These are phyloP conservation scores for Todus mexicanus DNA, from an alignment of 2,797 vertebrate species.

Conservation along the genomic window DNA sequence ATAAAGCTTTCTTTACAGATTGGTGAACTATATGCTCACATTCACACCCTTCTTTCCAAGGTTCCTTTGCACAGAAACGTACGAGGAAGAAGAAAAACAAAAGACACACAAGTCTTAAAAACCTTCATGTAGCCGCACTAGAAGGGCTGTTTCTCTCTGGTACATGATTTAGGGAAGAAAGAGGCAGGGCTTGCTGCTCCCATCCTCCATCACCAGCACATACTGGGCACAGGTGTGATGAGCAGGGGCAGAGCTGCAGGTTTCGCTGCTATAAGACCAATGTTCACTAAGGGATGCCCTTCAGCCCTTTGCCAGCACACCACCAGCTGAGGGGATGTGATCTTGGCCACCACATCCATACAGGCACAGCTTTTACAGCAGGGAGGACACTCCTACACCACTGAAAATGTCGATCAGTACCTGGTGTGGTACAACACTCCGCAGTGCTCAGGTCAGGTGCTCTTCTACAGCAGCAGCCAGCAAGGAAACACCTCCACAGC, in stretches of 20 bases:
- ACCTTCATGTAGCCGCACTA: not conserved
- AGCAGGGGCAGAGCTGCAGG: not conserved
- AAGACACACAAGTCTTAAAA: not conserved
- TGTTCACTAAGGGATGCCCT: not conserved
- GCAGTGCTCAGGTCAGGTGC: fast-evolving
- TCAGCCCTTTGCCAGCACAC: not conserved
- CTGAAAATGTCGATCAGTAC: not conserved
- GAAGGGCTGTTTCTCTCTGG: not conserved
- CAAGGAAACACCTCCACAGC: not conserved
- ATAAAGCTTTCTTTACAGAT: not conserved
- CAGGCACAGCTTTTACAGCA: not conserved
- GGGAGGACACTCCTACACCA: not conserved
- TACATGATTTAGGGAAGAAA: not conserved
- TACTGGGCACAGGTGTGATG: fast-evolving
- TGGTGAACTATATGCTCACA: not conserved
- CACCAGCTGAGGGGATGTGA: not conserved
- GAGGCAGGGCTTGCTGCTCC: not conserved
- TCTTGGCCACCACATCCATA: not conserved
- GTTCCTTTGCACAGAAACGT: not conserved
- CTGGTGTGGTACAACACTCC: not conserved
- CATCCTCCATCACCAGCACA: not conserved
- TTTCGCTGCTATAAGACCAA: not conserved
- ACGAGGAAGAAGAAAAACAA: not conserved
- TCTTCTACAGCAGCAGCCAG: not conserved
- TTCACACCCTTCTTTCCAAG: not conserved